Conservation (phyloP, 2,113 vertebrate species). For the Phylloscopus trochiloides region DNA sequence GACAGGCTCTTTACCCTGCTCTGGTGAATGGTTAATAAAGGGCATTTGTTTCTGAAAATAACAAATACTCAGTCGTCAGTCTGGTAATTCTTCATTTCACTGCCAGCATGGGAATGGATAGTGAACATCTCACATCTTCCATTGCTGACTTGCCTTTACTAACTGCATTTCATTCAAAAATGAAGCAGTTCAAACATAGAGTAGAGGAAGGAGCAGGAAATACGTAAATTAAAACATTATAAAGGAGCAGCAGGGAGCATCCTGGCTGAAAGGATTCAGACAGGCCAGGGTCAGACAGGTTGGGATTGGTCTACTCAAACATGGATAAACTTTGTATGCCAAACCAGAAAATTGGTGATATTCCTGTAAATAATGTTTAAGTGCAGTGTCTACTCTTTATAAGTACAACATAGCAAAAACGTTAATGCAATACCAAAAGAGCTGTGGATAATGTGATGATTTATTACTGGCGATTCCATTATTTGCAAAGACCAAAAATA, state of each 20-base stretch:
- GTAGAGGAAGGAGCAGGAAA: neutral
- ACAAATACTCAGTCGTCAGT: neutral
- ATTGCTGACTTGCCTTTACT: neutral
- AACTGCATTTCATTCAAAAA: neutral
- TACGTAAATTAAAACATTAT: neutral
- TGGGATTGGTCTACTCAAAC: neutral
- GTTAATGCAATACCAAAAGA: neutral
- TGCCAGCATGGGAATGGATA: neutral
- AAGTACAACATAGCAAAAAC: neutral
- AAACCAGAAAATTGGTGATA: neutral
- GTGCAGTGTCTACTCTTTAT: neutral
- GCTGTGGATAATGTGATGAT: neutral
- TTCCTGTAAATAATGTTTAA: neutral
- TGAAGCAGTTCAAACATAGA: rapidly evolving
- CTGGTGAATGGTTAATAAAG: neutral
- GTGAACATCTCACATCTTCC: neutral
- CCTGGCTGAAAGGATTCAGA: neutral
- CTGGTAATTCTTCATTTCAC: neutral
- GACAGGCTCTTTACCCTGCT: neutral
- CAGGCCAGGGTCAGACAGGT: neutral
- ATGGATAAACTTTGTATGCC: neutral
- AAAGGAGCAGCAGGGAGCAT: neutral
- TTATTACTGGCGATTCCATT: neutral
- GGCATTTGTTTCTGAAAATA: neutral
- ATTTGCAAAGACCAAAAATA: neutral